Evolutionary conservation across 2,888 invertebrate genomes (phyloP).

Genomic region (Drosophila testacea): DNA sequence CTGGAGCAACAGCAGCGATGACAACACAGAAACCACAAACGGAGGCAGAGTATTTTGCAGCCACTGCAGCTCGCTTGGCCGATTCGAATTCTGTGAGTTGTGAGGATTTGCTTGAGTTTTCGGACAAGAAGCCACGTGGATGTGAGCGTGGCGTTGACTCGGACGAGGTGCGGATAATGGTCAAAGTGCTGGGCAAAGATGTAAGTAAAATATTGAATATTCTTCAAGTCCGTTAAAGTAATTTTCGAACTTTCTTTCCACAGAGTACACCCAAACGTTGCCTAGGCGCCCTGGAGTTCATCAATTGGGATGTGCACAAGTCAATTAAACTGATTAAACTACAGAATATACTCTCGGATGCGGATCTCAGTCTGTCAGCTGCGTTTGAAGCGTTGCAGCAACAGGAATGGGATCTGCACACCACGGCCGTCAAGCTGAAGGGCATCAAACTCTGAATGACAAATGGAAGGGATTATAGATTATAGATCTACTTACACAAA

Average conservation of each 20-base stretch:
- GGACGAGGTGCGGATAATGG: slow-evolving; percentile 96
- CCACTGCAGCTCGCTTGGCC: slow-evolving; percentile 77
- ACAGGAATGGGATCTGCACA: slow-evolving; percentile 85
- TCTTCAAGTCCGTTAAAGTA: not conserved
- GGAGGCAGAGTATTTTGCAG: slow-evolving; percentile 78
- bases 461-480: slow-evolving; percentile 7
- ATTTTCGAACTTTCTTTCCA: not conserved
- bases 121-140: slow-evolving; percentile 92
- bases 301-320: slow-evolving; percentile 95
- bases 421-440: slow-evolving; percentile 82
- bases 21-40: slow-evolving; percentile 63
- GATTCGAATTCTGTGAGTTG: slow-evolving; percentile 94
- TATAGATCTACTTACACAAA: not conserved
- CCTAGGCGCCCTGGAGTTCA: slow-evolving; percentile 91
- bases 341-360: slow-evolving; percentile 82
- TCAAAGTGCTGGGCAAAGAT: slow-evolving; percentile 92
- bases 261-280: slow-evolving; percentile 91
- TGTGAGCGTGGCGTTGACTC: slow-evolving; percentile 93
- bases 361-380: slow-evolving; percentile 78
- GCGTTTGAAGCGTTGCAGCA: slow-evolving; percentile 83
- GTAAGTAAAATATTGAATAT: slow-evolving; percentile 85
- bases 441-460: slow-evolving; percentile 61
- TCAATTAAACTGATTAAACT: slow-evolving; percentile 90
- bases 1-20: slow-evolving; percentile 19
- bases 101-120: slow-evolving; percentile 95